Evolutionary conservation across 2,797 vertebrate species (phyloP), one percentile per base, ranked within the genome.

Genomic region (Rhinichthys osculus): DNA sequence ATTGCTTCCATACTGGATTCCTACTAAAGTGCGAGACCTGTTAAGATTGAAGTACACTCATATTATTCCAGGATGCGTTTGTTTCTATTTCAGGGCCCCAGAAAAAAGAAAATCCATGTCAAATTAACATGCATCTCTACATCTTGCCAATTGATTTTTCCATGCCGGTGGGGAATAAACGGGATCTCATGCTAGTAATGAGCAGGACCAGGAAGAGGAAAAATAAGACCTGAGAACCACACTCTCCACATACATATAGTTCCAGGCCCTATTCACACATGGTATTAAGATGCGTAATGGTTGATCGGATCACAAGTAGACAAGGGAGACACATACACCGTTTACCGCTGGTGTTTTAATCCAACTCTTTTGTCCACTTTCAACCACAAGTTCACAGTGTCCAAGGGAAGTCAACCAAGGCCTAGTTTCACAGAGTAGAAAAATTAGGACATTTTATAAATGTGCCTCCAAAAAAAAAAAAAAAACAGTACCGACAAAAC

Each of bases 61-160:
- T 76, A 64, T 52, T 72, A 85, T 87, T 85, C 42, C 40, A 19
- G 42, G 23, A 79, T 76, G 33, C 1, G 33, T 83, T 57, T 50
- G 69, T 79, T 83, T 83, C 80, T 81, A 76, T 85, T 85, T 85
- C 59, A 50, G 76, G 78, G 42, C 42, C 42, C 35, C 19, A 19
- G 16, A 71, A 67, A 78, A 78, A 69, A 67, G 27, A 44, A 72
- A n/a, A 54, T 16, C 21, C 23, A 57, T 59, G 52, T 67, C 66
- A 40, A 78, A 78, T 89, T 87, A 85, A 40, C 84, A 89, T 87
- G 81, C 81, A 67, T 89, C 73, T 87, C 73, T 64, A 54, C 52
- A 86, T 87, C 80, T 83, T 86, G 80, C 62, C 64, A 50, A 89
- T 40, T 73, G 66, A 86, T 87, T 83, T 83, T 83, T 59, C 71